Conservation (phyloP, 2,888 invertebrate species). For the Calliopum simillimum region DNA sequence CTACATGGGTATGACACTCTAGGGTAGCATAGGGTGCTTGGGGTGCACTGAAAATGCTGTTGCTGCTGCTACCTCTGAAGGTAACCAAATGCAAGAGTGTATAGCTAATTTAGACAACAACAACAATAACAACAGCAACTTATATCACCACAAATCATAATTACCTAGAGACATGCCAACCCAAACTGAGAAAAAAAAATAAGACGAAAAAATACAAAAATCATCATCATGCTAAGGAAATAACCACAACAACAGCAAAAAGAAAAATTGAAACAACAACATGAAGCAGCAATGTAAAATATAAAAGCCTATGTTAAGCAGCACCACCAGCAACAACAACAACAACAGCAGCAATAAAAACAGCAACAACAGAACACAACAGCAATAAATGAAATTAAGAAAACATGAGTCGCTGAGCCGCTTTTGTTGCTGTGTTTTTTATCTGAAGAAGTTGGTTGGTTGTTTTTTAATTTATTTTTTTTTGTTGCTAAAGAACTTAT, state of each 20-base stretch:
- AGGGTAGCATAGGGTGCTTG: neutral
- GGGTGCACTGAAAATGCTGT: neutral
- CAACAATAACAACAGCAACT: conserved; percentile 34
- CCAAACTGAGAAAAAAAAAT: conserved; percentile 33
- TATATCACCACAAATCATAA: conserved; percentile 53
- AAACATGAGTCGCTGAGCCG: conserved; percentile 28
- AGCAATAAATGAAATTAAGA: conserved; percentile 36
- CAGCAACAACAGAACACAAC: conserved; percentile 33
- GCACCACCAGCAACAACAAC: conserved; percentile 16
- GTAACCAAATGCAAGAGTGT: too few relatives aligned
- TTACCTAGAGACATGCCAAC: conserved; percentile 49
- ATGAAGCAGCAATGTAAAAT: neutral
- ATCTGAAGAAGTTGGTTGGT: conserved; percentile 29
- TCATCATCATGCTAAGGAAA: conserved; percentile 23
- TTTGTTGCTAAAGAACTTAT: neutral
- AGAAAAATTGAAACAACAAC: conserved; percentile 23
- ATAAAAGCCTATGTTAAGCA: too few relatives aligned
- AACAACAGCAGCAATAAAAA: neutral
- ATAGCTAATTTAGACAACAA: conserved; percentile 24
- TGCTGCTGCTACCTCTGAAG: too few relatives aligned
- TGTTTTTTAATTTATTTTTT: conserved; percentile 24
- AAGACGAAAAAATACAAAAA: neutral
- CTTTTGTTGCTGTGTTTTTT: neutral
- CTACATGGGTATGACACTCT: neutral
- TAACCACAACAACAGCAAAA: conserved; percentile 28